Base-by-base conservation (phyloP, 2,888 invertebrate genomes). In the Autographa gamma region DNA sequence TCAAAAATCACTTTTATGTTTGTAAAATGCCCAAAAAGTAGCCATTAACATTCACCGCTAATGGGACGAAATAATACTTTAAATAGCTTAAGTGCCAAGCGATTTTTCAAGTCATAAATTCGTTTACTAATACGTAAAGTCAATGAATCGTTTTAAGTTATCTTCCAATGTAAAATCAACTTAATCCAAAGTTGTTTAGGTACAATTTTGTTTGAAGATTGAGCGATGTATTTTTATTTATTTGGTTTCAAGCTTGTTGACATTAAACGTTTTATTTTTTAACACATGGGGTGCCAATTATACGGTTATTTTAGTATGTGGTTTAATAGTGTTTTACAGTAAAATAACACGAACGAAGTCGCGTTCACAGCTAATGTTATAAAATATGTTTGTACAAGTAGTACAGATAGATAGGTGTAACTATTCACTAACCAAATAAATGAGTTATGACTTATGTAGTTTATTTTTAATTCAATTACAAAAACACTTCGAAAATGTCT, bases 71-170 rank as follows among this genome's bases (percentile, higher is more conserved):
- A 86, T 88, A 85, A 87, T 80, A 83, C 85, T 86, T 84, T 83
- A 87, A 89, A 89, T 87, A 88, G 76, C 83, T 82, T 70, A 79
- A 81, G 84, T 83, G 79, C 76, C 71, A 76, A 86, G 82, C 83
- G 80, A 86, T 87, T 84, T 85, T 85, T 85, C 67, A 80, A 80
- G 82, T 70, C 80, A 85, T 88, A 85, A 89, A 88, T 88, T 86
- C 69, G 67, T 80, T 78, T 65, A 64, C 69, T 78, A 82, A 81
- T 80, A 71, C 73, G 59, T 14, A 5, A 38, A 80, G 67, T 73
- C 82, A 73, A 76, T 78, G 79, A 78, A 76, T 74, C 71, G 72
- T 76, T 83, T 76, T 66, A 14, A 62, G 38, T 41, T n/a, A 60
- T 3, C 52, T 6, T 7, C 13, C 38, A 60, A 5, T 1, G 60